phyloP scores from a whole-genome alignment of 2,797 vertebrate genomes.

The Cyclura pinguis region DNA sequence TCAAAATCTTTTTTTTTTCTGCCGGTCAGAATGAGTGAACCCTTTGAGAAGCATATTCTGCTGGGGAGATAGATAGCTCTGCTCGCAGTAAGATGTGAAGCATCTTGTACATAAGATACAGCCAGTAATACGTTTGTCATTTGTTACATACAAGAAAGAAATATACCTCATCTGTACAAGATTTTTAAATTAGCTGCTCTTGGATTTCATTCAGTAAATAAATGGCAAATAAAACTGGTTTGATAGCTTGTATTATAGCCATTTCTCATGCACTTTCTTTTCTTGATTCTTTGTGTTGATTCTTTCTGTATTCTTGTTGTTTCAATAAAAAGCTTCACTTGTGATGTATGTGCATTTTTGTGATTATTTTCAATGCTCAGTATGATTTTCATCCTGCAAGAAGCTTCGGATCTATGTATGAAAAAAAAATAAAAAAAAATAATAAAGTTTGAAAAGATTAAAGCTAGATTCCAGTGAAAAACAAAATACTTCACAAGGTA shows the following conservation, averaged over 20 bases:
- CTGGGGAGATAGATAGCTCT: conserved; percentile 41
- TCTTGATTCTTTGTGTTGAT: neutral
- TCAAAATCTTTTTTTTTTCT: conserved; percentile 32
- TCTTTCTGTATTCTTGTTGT: neutral
- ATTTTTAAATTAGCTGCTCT: conserved; percentile 37
- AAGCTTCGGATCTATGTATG: neutral
- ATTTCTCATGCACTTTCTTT: conserved; percentile 4
- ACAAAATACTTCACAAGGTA: neutral
- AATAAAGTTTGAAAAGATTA: neutral
- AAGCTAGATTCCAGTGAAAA: neutral
- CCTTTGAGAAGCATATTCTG: conserved; percentile 32
- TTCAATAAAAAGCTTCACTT: neutral
- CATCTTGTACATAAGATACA: conserved; percentile 32
- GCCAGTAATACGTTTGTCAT: conserved; percentile 34
- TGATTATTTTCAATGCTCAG: neutral
- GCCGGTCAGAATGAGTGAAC: conserved; percentile 43
- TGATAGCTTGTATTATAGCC: conserved; percentile 7
- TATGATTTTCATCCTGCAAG: neutral
- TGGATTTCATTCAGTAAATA: conserved; percentile 21
- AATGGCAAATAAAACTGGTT: neutral
- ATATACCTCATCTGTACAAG: neutral
- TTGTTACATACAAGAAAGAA: conserved; percentile 41
- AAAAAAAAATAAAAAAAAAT: neutral
- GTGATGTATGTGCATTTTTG: neutral
- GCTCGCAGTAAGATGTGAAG: conserved; percentile 12